Conservation (phyloP, 2,888 invertebrate species). For the Thereva unica region DNA sequence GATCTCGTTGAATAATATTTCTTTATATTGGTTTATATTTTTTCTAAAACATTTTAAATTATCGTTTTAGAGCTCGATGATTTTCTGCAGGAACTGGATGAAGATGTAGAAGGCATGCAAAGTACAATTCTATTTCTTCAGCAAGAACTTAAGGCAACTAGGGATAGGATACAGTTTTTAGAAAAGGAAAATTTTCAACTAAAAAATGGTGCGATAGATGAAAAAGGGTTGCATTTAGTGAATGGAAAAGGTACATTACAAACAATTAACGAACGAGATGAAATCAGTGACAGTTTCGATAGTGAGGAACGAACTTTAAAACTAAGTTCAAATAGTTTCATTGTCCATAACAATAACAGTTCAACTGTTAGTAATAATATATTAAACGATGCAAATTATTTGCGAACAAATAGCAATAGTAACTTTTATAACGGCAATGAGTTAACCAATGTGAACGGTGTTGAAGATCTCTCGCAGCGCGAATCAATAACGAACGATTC, state of each 20-base stretch:
- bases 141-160: slow-evolving; percentile 85
- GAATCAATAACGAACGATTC: slow-evolving; percentile 24
- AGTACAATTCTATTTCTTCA: slow-evolving; percentile 93
- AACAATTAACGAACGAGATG: slow-evolving; percentile 35
- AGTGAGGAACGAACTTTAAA: slow-evolving; percentile 41
- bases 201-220: slow-evolving; percentile 45
- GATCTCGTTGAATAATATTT: not conserved
- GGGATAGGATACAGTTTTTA: slow-evolving; percentile 68
- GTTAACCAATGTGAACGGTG: slow-evolving; percentile 26
- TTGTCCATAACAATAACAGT: slow-evolving; percentile 11
- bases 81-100: slow-evolving; percentile 92
- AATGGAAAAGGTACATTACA: slow-evolving; percentile 38
- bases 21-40: not conserved
- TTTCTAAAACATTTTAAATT: slow-evolving; percentile 25
- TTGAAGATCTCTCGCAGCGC: slow-evolving; percentile 23
- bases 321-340: slow-evolving; percentile 30
- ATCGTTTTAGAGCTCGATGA: slow-evolving; percentile 82
- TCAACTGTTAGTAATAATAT: slow-evolving; percentile 24
- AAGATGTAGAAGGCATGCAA: slow-evolving; percentile 98
- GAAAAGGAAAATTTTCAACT: slow-evolving; percentile 63
- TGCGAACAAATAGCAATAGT: slow-evolving; percentile 40
- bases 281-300: slow-evolving; percentile 40
- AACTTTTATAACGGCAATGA: slow-evolving; percentile 37
- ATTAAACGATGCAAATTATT: slow-evolving; percentile 35
- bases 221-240: slow-evolving; percentile 26